These are phyloP conservation scores for Diadema setosum DNA, from an alignment of 35 echinoderm and acorn worm genomes.

Conservation along the genomic window DNA sequence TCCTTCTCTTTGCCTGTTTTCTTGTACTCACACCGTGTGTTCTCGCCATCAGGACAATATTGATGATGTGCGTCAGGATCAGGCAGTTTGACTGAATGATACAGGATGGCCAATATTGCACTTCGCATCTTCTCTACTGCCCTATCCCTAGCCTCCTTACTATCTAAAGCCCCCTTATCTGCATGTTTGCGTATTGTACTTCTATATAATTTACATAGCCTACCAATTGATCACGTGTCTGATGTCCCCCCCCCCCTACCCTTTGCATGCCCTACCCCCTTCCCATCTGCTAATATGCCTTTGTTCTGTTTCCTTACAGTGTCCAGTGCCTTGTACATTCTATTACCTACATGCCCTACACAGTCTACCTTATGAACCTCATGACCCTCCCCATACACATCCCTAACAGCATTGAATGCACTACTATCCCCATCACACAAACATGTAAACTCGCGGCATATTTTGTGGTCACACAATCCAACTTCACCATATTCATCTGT, in stretches of 20 bases:
- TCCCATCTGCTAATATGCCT: neutral
- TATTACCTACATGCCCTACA: conserved; percentile 15
- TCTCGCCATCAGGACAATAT: neutral
- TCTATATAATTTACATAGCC: neutral
- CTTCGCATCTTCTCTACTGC: neutral
- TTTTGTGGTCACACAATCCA: neutral
- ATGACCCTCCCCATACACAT: too few species aligned
- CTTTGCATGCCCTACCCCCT: neutral
- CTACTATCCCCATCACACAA: too few species aligned
- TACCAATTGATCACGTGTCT: neutral
- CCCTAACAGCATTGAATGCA: neutral
- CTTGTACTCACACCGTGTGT: neutral
- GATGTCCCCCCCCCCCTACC: neutral
- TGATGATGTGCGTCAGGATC: neutral
- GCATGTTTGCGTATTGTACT: neutral
- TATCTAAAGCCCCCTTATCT: neutral
- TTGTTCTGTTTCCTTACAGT: neutral
- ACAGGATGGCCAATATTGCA: neutral
- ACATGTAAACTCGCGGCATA: too few species aligned
- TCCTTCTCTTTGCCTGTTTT: neutral
- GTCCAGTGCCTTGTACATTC: neutral
- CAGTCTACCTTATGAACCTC: too few species aligned
- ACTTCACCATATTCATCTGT: neutral
- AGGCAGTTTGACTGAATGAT: neutral
- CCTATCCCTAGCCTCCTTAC: neutral